Base-by-base conservation (phyloP, 2,113 vertebrate species). In the Eurystomus gularis region DNA sequence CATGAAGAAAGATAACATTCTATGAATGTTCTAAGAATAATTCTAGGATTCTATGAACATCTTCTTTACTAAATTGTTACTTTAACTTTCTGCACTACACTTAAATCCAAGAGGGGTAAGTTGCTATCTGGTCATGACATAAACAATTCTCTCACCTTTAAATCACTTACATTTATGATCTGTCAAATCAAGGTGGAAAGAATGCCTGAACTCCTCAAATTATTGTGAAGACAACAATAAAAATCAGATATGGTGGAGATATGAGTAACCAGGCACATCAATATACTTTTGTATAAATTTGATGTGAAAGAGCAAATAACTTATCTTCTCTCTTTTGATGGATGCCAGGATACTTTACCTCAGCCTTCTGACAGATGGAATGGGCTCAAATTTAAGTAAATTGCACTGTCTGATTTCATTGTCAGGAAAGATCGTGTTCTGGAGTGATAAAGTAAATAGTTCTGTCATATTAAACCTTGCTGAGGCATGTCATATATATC, bases 401-500 rank as follows among this genome's bases (percentile, higher is more conserved):
- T 94, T 95, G 89, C 87, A 96, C 83, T 85, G 75, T 94, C 93
- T 96, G 83, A 87, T 97, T 97, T 95, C 94, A 95, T 68, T 97
- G 97, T 97, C 96, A 97, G 94, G 94, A 86, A 86, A 95, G 84
- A 96, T 93, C 17, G 64, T 29, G 66, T 61, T 93, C 64, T 73
- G 80, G 39, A 92, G 40, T 88, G 75, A 96, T 40, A 96, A 85
- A 97, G 93, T 93, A 98, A 98, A 98, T 91, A 94, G 55, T 93
- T 92, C 97, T 97, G 98, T 98, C 98, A 98, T 92, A 97, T 97
- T 97, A 91, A 92, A 95, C 94, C 75, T 97, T 7, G 1, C 25
- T 68, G 96, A 49, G 91, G 87, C 94, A 96, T 90, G 87, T 88
- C 77, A 96, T n/a, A 72, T 93, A 88, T 39, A 91, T 88, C n/a